Evolutionary conservation across 2,113 vertebrate species (phyloP).

Genomic region (Heliornis fulica): DNA sequence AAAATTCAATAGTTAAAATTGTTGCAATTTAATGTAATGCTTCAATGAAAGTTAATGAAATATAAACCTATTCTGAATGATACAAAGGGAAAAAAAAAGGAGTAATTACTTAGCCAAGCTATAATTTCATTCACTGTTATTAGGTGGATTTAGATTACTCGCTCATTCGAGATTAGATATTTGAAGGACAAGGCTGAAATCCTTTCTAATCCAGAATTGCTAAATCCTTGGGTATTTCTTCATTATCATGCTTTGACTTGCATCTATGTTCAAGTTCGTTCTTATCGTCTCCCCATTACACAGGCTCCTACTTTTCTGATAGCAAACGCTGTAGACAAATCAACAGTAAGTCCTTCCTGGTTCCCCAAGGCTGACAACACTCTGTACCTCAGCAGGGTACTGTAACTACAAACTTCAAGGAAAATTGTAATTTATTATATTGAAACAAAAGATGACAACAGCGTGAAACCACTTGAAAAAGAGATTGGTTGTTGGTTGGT

Average conservation of each 20-base stretch:
- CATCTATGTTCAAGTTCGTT: slow-evolving; percentile 1
- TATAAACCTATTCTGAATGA: background rate
- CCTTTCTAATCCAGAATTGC: slow-evolving; percentile 46
- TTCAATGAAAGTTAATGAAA: background rate
- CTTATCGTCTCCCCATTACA: background rate
- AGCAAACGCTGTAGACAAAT: background rate
- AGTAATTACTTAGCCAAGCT: slow-evolving; percentile 18
- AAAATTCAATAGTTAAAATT: background rate
- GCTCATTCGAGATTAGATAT: slow-evolving; percentile 58
- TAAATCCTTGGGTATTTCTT: slow-evolving; percentile 56
- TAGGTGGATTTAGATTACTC: slow-evolving; percentile 59
- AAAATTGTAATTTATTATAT: background rate
- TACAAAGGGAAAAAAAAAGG: background rate
- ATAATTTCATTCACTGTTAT: slow-evolving; percentile 42
- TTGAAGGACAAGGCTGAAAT: slow-evolving; percentile 61
- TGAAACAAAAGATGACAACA: background rate
- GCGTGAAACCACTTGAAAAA: background rate
- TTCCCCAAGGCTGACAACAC: background rate
- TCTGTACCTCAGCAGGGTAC: background rate
- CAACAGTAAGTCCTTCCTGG: background rate
- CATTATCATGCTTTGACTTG: background rate
- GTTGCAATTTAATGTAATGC: background rate
- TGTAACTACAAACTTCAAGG: background rate
- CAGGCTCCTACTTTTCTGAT: background rate
- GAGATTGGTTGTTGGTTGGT: background rate